A percentile compares a stretch with the other conserved stretches of the same genome.
Evolutionary conservation across 2,797 vertebrate genomes (phyloP).

Genomic region (Epinephelus awoara): DNA sequence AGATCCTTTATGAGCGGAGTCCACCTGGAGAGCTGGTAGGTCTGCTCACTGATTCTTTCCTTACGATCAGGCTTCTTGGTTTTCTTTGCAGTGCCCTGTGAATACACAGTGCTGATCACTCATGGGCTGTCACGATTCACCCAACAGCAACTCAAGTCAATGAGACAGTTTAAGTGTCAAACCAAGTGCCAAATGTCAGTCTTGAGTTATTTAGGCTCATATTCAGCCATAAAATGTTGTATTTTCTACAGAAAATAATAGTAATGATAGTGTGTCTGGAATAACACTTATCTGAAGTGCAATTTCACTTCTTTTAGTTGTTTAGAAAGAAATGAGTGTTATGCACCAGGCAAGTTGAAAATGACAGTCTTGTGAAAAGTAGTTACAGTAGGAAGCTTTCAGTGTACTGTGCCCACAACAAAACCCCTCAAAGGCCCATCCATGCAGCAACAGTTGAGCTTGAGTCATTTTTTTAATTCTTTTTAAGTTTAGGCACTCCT

Average conservation of each 20-base stretch:
- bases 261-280: too few species aligned
- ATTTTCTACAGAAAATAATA: background rate
- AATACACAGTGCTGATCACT: background rate
- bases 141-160: background rate
- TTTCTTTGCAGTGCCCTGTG: conserved; percentile 82
- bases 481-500: too few species aligned
- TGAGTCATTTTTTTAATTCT: too few species aligned
- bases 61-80: conserved; percentile 95
- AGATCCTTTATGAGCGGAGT: conserved; percentile 96
- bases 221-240: background rate
- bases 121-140: background rate
- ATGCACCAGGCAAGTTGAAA: background rate
- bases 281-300: too few species aligned
- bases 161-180: background rate
- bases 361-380: background rate
- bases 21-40: conserved; percentile 98
- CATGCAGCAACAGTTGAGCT: background rate
- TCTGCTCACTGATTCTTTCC: conserved; percentile 96
- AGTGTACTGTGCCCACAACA: background rate
- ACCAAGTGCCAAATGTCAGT: background rate
- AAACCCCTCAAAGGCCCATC: background rate
- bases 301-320: background rate
- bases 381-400: background rate
- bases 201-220: background rate
- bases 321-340: background rate